Conservation (phyloP, 2,113 vertebrate species). For the Procavia capensis region DNA sequence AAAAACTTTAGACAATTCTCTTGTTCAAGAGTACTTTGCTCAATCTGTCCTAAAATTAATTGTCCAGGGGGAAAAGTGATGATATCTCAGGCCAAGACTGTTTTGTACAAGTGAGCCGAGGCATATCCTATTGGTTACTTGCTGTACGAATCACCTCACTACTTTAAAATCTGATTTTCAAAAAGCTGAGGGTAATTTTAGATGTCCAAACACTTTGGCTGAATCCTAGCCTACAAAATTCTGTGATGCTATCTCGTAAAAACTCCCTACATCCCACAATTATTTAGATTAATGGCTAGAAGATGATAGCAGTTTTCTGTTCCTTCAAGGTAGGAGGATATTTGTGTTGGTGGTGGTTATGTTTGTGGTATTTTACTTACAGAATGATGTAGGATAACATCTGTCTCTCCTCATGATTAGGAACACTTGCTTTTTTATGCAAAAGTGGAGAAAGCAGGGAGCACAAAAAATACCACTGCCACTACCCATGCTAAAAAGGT, state of each 20-base stretch:
- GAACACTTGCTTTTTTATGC: conserved; percentile 48
- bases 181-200: not conserved
- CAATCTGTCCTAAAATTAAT: not conserved
- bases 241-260: not conserved
- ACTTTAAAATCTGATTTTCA: conserved; percentile 35
- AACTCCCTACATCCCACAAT: accelerated
- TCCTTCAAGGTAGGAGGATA: not conserved
- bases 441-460: conserved; percentile 12
- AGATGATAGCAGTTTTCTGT: not conserved
- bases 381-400: not conserved
- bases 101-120: not conserved
- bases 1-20: not conserved
- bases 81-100: not conserved
- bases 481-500: not conserved
- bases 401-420: conserved; percentile 5
- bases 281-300: not conserved
- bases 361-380: not conserved
- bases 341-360: not conserved
- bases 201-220: not conserved
- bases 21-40: not conserved
- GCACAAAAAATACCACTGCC: not conserved
- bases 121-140: not conserved
- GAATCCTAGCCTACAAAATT: not conserved
- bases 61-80: not conserved
- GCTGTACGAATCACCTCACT: not conserved